Conservation (phyloP, 1,140 invertebrate species). For the Acromyrmex heyeri region DNA sequence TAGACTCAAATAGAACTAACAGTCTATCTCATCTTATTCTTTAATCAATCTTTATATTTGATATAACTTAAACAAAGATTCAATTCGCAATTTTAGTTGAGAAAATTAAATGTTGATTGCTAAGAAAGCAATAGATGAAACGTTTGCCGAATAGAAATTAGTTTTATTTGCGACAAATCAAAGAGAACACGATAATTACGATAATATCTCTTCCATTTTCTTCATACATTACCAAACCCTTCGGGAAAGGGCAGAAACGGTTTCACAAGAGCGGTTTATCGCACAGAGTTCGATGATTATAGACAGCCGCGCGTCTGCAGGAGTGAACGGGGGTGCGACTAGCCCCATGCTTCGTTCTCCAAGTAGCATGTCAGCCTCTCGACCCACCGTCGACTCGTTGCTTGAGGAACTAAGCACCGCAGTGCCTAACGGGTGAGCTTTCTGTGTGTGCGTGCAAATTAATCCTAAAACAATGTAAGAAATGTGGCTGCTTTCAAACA, state of each 20-base stretch:
- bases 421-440: conserved; percentile 91
- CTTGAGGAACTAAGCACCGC: conserved; percentile 94
- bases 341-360: conserved; percentile 83
- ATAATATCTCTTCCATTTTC: conserved; percentile 12
- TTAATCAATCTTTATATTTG: background rate
- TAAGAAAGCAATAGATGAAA: background rate
- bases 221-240: background rate
- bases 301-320: conserved; percentile 77
- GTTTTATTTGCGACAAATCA: background rate
- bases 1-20: background rate
- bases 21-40: background rate
- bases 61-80: background rate
- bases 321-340: conserved; percentile 73
- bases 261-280: conserved; percentile 2
- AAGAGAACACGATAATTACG: background rate
- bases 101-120: background rate
- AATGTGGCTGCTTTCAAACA: conserved; percentile 19
- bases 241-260: background rate
- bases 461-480: conserved; percentile 19
- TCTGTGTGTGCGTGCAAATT: conserved; percentile 37
- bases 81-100: background rate
- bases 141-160: background rate
- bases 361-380: conserved; percentile 83
- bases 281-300: conserved; percentile 51
- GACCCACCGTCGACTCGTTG: conserved; percentile 95